Conservation (phyloP, 2,888 invertebrate species). For the Mayetiola destructor region DNA sequence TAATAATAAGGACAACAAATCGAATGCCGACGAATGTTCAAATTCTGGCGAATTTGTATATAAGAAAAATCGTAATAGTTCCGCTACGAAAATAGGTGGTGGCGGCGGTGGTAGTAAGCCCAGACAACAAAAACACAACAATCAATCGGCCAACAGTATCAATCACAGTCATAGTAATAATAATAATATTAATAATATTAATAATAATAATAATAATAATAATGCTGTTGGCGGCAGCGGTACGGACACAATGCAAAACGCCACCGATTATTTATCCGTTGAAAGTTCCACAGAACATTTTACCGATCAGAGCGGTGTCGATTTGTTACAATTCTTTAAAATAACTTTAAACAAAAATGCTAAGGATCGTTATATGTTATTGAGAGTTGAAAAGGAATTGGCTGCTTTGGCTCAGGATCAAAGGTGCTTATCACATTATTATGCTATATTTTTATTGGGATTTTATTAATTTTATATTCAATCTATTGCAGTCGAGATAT, state of each 20-base stretch:
- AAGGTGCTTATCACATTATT: conserved; percentile 40
- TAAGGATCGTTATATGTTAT: conserved; percentile 69
- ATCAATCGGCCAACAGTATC: too few relatives aligned
- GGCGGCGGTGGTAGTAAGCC: not conserved
- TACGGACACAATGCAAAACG: conserved; percentile 2
- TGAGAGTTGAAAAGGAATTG: conserved; percentile 79
- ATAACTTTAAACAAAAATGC: conserved; percentile 82
- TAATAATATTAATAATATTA: too few relatives aligned
- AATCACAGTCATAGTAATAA: not conserved
- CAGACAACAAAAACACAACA: conserved; percentile 2
- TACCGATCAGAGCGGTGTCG: conserved; percentile 58
- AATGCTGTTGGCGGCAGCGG: conserved; percentile 10
- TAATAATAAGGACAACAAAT: conserved; percentile 3
- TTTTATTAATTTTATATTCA: conserved; percentile 13
- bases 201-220: not conserved
- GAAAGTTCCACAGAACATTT: conserved; percentile 63
- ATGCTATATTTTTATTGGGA: not conserved
- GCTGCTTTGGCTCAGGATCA: conserved; percentile 68
- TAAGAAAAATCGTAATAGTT: conserved; percentile 9
- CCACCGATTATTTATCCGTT: conserved; percentile 26
- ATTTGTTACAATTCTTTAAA: conserved; percentile 75
- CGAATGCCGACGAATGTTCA: conserved; percentile 7
- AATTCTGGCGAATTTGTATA: conserved; percentile 8
- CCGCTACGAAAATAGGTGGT: not conserved
- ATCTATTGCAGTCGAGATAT: conserved; percentile 45